phyloP scores from a whole-genome alignment of 1,140 invertebrate species.

The Chelonus insularis region DNA sequence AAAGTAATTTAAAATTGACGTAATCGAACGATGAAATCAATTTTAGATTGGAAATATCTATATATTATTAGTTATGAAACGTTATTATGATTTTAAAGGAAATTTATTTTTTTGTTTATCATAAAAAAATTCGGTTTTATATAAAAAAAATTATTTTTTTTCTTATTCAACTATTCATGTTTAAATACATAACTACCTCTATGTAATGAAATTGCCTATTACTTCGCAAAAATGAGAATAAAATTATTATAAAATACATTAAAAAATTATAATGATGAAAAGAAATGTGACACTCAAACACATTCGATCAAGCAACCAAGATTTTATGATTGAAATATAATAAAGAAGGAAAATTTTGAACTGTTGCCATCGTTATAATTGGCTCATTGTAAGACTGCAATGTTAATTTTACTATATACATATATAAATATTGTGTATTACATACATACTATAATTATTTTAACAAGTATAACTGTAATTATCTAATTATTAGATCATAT shows the following conservation, averaged over 20 bases:
- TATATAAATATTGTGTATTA: no score
- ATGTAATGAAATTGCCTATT: slow-evolving; percentile 3
- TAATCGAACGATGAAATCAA: no score
- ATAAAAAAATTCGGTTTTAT: neutral
- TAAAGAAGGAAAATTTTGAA: slow-evolving; percentile 16
- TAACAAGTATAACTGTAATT: slow-evolving; percentile 13
- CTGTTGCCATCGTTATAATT: slow-evolving; percentile 39
- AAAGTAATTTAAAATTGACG: no score
- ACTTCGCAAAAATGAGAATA: slow-evolving; percentile 2
- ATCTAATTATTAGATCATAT: slow-evolving; percentile 10
- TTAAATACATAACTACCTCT: slow-evolving; percentile 14
- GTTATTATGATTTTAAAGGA: no score
- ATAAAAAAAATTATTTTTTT: neutral
- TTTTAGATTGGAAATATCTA: no score
- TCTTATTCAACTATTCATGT: neutral
- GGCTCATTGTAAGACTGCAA: slow-evolving; percentile 42
- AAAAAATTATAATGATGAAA: slow-evolving; percentile 7
- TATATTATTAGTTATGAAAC: no score
- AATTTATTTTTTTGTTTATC: no score
- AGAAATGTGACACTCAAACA: slow-evolving; percentile 1
- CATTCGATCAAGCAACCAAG: slow-evolving; percentile 24
- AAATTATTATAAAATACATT: slow-evolving; percentile 8
- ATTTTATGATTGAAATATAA: slow-evolving; percentile 26
- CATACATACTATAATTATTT: slow-evolving; percentile 15
- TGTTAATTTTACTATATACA: slow-evolving; percentile 39